Conservation (phyloP, 2,888 invertebrate genomes). For the Hanleya hanleyi region DNA sequence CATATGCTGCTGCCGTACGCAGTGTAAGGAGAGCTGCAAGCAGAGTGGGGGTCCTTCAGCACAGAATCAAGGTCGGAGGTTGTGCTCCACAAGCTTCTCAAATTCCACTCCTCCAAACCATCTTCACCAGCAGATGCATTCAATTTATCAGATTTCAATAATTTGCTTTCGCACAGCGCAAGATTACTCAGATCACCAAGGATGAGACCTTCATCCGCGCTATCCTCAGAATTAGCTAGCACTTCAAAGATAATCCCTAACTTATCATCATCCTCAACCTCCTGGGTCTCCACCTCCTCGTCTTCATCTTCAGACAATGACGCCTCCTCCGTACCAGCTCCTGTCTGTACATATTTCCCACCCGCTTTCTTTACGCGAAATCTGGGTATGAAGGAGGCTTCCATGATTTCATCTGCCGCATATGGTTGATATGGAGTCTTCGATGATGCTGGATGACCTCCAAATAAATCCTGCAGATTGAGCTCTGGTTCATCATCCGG, state of each 20-base stretch:
- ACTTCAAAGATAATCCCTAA: not conserved
- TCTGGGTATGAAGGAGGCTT: conserved; percentile 79
- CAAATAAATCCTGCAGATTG: conserved; percentile 50
- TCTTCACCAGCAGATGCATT: not conserved
- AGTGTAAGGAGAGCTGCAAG: not conserved
- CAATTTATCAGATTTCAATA: no score
- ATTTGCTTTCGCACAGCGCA: no score
- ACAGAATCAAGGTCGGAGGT: not conserved
- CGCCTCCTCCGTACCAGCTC: conserved; percentile 23
- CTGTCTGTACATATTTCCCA: conserved; percentile 79
- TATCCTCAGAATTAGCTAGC: not conserved
- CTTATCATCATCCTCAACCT: not conserved
- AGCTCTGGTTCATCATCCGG: conserved; percentile 23
- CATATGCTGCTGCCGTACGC: not conserved
- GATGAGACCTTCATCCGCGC: no score
- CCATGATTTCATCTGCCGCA: conserved; percentile 33
- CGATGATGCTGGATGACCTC: conserved; percentile 42
- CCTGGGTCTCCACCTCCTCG: not conserved
- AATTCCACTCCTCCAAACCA: not conserved
- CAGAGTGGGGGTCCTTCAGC: not conserved
- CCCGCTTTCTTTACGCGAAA: conserved; percentile 77
- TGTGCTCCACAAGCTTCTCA: not conserved
- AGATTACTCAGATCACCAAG: no score
- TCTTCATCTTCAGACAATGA: not conserved
- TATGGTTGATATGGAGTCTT: conserved; percentile 52